Conservation (phyloP, 1,140 invertebrate species). For the Apis cerana region DNA sequence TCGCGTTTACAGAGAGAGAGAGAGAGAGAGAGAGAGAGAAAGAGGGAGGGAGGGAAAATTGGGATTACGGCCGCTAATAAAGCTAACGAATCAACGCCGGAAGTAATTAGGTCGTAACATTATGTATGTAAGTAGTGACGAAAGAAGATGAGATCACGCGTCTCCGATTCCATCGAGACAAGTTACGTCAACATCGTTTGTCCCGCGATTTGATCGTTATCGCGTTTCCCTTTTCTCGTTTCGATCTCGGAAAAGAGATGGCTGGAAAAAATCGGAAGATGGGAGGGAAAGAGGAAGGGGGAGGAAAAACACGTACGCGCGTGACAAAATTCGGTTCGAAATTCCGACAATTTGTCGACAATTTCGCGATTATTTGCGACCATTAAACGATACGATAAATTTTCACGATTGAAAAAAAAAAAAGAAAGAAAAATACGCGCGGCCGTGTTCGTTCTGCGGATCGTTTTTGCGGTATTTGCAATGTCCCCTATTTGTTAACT, state of each 20-base stretch:
- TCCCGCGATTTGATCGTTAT: no score
- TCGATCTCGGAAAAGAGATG: background rate
- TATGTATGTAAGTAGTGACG: conserved; percentile 38
- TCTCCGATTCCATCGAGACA: conserved; percentile 44
- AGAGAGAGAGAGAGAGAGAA: no score
- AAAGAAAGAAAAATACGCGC: conserved; percentile 17
- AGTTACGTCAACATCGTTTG: conserved; percentile 21
- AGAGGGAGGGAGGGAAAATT: conserved; percentile 9
- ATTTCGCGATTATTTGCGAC: conserved; percentile 34
- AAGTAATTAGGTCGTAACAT: conserved; percentile 51
- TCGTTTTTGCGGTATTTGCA: conserved; percentile 46
- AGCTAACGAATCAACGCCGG: conserved; percentile 42
- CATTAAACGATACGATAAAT: conserved; percentile 43
- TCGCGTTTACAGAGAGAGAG: background rate
- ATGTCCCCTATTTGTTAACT: conserved; percentile 45
- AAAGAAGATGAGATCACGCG: conserved; percentile 51
- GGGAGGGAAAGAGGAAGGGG: background rate
- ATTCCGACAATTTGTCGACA: background rate
- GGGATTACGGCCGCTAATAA: conserved; percentile 27
- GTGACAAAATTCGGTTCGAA: background rate
- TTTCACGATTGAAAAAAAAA: background rate
- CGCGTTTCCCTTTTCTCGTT: background rate
- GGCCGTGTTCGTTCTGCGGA: conserved; percentile 5
- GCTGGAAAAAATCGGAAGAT: background rate
- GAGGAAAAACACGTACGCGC: background rate